Conservation (phyloP, 2,888 invertebrate genomes). For the Hypomecis punctinalis region DNA sequence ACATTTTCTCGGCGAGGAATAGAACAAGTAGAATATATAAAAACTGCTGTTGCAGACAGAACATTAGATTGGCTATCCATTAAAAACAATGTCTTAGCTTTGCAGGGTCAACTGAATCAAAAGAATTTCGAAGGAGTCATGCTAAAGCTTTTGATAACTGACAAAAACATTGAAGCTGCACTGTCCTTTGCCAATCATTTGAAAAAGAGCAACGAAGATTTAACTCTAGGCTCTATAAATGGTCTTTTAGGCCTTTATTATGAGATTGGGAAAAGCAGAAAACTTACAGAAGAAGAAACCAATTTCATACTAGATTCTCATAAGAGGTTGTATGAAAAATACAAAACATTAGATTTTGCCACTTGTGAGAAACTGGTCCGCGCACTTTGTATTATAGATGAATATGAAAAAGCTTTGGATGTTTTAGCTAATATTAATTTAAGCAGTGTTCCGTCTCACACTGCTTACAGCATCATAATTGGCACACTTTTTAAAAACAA, state of each 20-base stretch:
- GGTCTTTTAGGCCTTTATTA: conserved; percentile 85
- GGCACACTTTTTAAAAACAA: conserved; percentile 85
- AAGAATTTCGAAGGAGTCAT: conserved; percentile 86
- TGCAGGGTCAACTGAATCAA: conserved; percentile 65
- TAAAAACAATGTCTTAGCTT: conserved; percentile 70
- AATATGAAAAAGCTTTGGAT: conserved; percentile 87
- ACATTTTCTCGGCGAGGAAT: conserved; percentile 23
- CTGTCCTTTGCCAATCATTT: conserved; percentile 86
- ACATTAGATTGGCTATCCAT: conserved; percentile 69
- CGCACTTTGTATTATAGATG: conserved; percentile 86
- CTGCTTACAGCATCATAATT: conserved; percentile 81
- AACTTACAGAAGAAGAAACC: conserved; percentile 76
- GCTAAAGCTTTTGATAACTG: conserved; percentile 78
- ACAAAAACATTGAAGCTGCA: conserved; percentile 77
- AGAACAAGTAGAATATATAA: conserved; percentile 66
- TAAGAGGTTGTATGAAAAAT: conserved; percentile 74
- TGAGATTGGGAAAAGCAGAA: conserved; percentile 55
- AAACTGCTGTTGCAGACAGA: conserved; percentile 51
- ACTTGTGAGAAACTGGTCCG: conserved; percentile 86
- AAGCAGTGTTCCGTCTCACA: conserved; percentile 71
- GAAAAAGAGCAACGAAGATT: conserved; percentile 68
- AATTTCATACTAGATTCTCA: conserved; percentile 82
- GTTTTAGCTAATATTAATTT: conserved; percentile 86
- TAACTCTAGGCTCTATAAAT: conserved; percentile 85
- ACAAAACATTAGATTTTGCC: conserved; percentile 84